phyloP scores from a whole-genome alignment of 2,113 vertebrate species.

The Fulmarus glacialis region DNA sequence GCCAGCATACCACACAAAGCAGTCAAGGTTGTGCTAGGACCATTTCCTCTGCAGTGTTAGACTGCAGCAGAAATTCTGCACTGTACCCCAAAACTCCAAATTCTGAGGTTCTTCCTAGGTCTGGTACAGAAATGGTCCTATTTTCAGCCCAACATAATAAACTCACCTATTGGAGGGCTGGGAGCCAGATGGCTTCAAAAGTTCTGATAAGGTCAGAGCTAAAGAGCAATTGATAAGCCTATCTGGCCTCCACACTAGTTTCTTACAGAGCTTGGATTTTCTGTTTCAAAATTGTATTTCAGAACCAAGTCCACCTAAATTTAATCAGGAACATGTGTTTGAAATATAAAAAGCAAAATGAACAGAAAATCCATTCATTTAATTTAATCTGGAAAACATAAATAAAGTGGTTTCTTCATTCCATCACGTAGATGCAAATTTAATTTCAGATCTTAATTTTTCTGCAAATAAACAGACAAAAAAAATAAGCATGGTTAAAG shows the following conservation, averaged over 20 bases:
- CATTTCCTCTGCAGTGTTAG: background rate
- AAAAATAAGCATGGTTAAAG: background rate
- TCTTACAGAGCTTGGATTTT: background rate
- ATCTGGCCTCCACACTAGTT: background rate
- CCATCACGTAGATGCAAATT: background rate
- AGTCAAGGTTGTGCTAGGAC: background rate
- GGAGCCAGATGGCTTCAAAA: background rate
- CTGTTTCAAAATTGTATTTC: background rate
- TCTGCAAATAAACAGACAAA: background rate
- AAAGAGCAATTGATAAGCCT: background rate
- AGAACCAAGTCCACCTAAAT: background rate
- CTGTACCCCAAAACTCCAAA: background rate
- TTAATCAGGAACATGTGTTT: background rate
- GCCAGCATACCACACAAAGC: background rate
- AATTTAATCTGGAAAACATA: background rate
- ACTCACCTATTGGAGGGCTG: background rate
- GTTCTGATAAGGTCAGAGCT: background rate
- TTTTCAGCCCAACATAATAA: background rate
- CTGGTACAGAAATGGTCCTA: background rate
- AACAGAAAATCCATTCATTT: background rate
- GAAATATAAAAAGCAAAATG: slow-evolving; percentile 5
- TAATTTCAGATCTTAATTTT: slow-evolving; percentile 7
- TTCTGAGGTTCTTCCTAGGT: background rate
- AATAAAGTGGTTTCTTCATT: background rate
- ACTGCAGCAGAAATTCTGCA: background rate